Evolutionary conservation across 2,888 invertebrate species (phyloP).

Genomic region (Dascillus cervinus): DNA sequence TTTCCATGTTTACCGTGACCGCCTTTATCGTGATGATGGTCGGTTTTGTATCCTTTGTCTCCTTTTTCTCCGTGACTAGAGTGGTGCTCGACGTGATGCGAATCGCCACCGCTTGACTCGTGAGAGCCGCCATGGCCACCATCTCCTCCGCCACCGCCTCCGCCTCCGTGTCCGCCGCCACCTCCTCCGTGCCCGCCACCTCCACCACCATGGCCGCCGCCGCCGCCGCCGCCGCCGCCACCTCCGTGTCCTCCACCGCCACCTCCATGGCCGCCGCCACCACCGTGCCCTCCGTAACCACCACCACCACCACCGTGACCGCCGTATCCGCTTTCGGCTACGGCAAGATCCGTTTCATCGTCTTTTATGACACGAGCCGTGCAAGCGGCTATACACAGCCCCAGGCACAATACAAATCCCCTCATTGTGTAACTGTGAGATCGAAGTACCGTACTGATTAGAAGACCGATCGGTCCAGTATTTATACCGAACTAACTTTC

Average conservation of each 20-base stretch:
- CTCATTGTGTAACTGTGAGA: slow-evolving; percentile 26
- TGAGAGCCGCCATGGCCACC: slow-evolving; percentile 47
- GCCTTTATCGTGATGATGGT: slow-evolving; percentile 70
- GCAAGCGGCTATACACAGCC: slow-evolving; percentile 29
- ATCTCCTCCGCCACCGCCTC: slow-evolving; percentile 11
- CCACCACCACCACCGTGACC: slow-evolving; percentile 14
- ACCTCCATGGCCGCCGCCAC: slow-evolving; percentile 51
- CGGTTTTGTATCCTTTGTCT: slow-evolving; percentile 69
- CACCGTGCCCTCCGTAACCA: slow-evolving; percentile 27
- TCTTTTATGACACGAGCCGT: slow-evolving; percentile 31
- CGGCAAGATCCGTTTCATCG: slow-evolving; percentile 24
- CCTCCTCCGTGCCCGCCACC: slow-evolving; percentile 10
- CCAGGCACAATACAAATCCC: slow-evolving; percentile 30
- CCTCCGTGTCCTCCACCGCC: slow-evolving; percentile 52
- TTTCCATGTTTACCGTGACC: slow-evolving; percentile 69
- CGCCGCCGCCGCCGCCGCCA: slow-evolving; percentile 12
- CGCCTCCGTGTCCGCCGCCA: slow-evolving; percentile 10
- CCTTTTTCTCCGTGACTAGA: slow-evolving; percentile 67
- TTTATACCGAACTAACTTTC: slow-evolving; percentile 30
- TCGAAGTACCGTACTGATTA: slow-evolving; percentile 12
- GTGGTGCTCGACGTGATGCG: slow-evolving; percentile 60
- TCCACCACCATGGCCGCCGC: slow-evolving; percentile 42
- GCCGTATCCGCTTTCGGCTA: slow-evolving; percentile 11
- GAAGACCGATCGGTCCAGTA: slow-evolving; percentile 19
- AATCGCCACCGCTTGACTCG: slow-evolving; percentile 62